Percentiles rank a stretch among this genome's conserved stretches.
phyloP scores from a whole-genome alignment of 2,888 invertebrate species.

The Girardia tigrina region DNA sequence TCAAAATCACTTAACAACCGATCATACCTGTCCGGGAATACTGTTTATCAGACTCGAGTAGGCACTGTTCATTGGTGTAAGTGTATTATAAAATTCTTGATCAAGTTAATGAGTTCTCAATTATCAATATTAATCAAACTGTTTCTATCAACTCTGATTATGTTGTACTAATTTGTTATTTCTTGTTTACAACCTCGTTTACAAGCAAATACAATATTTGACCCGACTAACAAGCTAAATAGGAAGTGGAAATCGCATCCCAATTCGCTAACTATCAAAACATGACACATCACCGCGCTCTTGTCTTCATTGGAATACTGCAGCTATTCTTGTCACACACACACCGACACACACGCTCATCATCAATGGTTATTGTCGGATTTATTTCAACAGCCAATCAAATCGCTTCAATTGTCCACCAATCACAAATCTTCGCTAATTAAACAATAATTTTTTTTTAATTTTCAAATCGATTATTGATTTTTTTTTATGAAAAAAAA shows the following conservation, averaged over 20 bases:
- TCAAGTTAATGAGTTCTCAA: not conserved
- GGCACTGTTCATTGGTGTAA: not conserved
- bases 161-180: slow-evolving; percentile 23
- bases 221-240: slow-evolving; percentile 23
- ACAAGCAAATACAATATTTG: slow-evolving; percentile 23
- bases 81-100: not conserved
- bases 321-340: not conserved
- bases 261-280: slow-evolving; percentile 18
- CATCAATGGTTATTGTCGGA: not conserved
- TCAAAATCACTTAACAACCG: no score
- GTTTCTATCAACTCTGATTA: slow-evolving; percentile 8
- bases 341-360: not conserved
- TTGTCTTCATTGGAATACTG: slow-evolving; percentile 10
- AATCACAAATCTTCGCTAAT: not conserved
- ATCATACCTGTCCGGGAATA: slow-evolving; percentile 15
- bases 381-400: not conserved
- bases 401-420: not conserved
- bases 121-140: slow-evolving; percentile 20
- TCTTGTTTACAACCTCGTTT: slow-evolving; percentile 19
- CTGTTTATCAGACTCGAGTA: slow-evolving; percentile 12
- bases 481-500: no score
- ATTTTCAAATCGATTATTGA: slow-evolving; percentile 20
- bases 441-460: slow-evolving; percentile 20
- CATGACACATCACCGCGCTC: slow-evolving; percentile 23
- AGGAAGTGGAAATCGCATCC: slow-evolving; percentile 23